Evolutionary conservation across 92 coral and sea anemone species (phyloP).

Genomic region (Palythoa heliodiscus): DNA sequence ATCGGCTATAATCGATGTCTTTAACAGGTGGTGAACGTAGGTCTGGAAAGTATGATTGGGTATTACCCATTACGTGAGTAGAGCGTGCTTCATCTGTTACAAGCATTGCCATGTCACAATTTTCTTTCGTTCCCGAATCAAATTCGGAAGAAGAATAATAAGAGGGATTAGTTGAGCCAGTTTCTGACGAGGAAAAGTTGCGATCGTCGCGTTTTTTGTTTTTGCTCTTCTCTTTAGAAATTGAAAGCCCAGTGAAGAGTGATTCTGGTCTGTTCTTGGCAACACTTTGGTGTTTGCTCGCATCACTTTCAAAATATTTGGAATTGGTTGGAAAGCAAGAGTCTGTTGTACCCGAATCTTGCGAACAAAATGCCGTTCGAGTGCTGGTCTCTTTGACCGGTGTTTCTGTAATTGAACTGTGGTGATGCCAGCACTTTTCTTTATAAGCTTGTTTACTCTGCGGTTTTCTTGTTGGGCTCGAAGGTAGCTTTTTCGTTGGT

Average conservation of each 20-base stretch:
- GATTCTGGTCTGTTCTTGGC: not conserved
- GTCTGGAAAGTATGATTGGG: not conserved
- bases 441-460: not conserved
- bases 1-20: not conserved
- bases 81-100: not conserved
- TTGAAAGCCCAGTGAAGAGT: conserved; percentile 2
- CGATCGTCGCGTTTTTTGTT: not conserved
- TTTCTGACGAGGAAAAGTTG: not conserved
- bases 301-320: not conserved
- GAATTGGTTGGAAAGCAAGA: not conserved
- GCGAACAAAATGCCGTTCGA: not conserved
- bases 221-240: not conserved
- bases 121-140: conserved; percentile 8
- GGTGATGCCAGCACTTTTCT: not conserved
- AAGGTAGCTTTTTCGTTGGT: conserved; percentile 24
- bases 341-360: not conserved
- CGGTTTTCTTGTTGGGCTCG: conserved; percentile 14
- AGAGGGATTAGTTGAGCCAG: conserved; percentile 4
- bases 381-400: conserved; percentile 9
- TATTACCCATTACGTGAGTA: not conserved
- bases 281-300: not conserved
- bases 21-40: conserved; percentile 13
- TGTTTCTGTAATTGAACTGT: conserved; percentile 5
- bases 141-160: conserved; percentile 24
- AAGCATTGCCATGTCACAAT: not conserved